Evolutionary conservation across 1,140 invertebrate species (phyloP), one percentile per base, ranked within the genome.

Genomic region (Propsilocerus akamusi): DNA sequence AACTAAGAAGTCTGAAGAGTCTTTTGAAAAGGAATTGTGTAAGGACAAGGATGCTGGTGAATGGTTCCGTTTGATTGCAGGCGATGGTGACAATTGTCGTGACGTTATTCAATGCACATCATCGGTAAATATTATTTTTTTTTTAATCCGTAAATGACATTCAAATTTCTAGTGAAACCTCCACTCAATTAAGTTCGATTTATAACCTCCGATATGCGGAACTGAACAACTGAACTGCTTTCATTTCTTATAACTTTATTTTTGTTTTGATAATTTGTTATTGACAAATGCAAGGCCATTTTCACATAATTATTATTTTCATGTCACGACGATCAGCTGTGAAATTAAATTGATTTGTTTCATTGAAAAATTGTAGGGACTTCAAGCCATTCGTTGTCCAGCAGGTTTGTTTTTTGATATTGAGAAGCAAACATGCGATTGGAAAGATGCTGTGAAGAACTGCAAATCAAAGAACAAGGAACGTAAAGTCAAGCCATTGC

Each of bases 51-150:
- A 91, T 67, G 87, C 89, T n/a, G 88, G 89, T 47, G 89, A 95
- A 69, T 94, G 89, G 86, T 94, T 95, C 71, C 77, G 90, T 58
- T 68, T 94, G 55, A 83, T 87, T 20, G 80, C 83, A 34, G 86
- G 85, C 54, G 86, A 90, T 61, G 87, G 86, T 60, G 89, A 94
- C 69, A 88, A 86, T 62, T 95, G 90, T 68, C 79, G 90, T 63
- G 88, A 94, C 72, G 90, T 95, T 56, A 93, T 94, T 60, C 88
- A 93, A 67, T 94, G 90, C 69, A 94, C 90, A 53, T 88, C 86
- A 60, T 91, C 88, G 60, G 83, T 83, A 62, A 73, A 73, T 76
- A 53, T 51, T 52, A 55, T 50, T 49, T 26, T 37, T n/a, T 26
- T 22, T 32, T n/a, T n/a, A n/a, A n/a, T n/a, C n/a, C n/a, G n/a